phyloP scores from a whole-genome alignment of 2,888 invertebrate species.

The Eupithecia tripunctaria region DNA sequence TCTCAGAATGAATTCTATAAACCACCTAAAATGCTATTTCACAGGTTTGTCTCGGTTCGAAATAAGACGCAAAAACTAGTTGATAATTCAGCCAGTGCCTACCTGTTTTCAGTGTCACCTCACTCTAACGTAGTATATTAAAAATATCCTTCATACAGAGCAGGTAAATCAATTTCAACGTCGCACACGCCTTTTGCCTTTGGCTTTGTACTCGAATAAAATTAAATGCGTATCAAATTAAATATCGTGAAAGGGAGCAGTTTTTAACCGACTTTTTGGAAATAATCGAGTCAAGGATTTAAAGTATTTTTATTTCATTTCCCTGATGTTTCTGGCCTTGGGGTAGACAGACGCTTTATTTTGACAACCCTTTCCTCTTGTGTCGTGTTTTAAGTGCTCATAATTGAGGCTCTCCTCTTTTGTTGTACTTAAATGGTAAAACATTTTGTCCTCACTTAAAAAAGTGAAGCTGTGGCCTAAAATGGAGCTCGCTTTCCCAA shows the following conservation, averaged over 20 bases:
- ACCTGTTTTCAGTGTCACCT: not conserved
- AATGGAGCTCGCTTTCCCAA: not conserved
- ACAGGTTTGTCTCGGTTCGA: not conserved
- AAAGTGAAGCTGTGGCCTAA: not conserved
- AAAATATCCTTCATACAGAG: constrained; percentile 46
- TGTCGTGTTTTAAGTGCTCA: not conserved
- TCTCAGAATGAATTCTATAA: not conserved
- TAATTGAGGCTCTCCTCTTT: not conserved
- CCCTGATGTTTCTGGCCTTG: not conserved
- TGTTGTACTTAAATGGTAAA: too few species aligned
- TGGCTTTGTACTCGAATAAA: constrained; percentile 48
- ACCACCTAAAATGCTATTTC: not conserved
- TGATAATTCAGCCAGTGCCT: not conserved
- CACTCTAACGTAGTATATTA: constrained; percentile 28
- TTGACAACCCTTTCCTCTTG: not conserved
- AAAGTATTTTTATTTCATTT: not conserved
- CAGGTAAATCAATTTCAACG: constrained; percentile 58
- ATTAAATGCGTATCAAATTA: constrained; percentile 54
- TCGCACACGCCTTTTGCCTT: constrained; percentile 51
- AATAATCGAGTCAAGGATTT: constrained; percentile 9
- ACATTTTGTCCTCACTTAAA: not conserved
- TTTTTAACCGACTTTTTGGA: constrained; percentile 20
- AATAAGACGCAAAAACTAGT: not conserved
- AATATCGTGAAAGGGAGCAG: constrained; percentile 12
- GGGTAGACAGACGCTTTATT: not conserved